Base-by-base conservation (phyloP, 2,113 vertebrate genomes). In the Callorhinus ursinus region DNA sequence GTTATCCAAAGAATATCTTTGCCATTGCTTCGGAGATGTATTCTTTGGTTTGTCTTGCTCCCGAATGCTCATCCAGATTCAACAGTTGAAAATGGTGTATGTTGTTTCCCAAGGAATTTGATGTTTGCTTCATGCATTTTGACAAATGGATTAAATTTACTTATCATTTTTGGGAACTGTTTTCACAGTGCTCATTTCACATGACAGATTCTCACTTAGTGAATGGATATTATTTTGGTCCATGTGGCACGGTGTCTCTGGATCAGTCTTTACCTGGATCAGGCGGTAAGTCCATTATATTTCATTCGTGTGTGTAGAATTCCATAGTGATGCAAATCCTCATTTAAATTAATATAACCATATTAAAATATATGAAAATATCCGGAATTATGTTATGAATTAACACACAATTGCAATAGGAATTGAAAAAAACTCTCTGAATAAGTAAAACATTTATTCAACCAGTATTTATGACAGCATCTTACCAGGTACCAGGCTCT, bases 281-380 rank as follows among this genome's bases (percentile, higher is more conserved):
- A n/a, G 59, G 18, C 0, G 1, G 18, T 10, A 12, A 82, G 46
- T 42, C 36, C 65, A 2, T 28, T 31, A 19, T 79, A 19, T 81
- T 67, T 79, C n/a, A 22, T 91, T 63, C 42, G 22, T 51, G 15
- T 65, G 7, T 39, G 6, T 36, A 79, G 92, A 84, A 86, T 95
- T 67, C 18, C 24, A 39, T 6, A 39, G 57, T 55, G 53, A 67
- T 63, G 65, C 26, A 42, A 81, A 95, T 93, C 14, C 22, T 96
- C 53, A 81, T 61, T 97, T 88, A 95, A 90, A 80, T 69, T 72
- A 97, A 90, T 71, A 46, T 53, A 51, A 91, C 24, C 51, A 76
- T 77, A 86, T 93, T 74, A 90, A 77, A 87, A 87, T 31, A 1
- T 57, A 83, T 33, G 26, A 74, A 51, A 55, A 69, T 65, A 55